A percentile compares a stretch with the other conserved stretches of the same genome.
Conservation (phyloP, 2,113 vertebrate genomes). For the Sakesphorus luctuosus region DNA sequence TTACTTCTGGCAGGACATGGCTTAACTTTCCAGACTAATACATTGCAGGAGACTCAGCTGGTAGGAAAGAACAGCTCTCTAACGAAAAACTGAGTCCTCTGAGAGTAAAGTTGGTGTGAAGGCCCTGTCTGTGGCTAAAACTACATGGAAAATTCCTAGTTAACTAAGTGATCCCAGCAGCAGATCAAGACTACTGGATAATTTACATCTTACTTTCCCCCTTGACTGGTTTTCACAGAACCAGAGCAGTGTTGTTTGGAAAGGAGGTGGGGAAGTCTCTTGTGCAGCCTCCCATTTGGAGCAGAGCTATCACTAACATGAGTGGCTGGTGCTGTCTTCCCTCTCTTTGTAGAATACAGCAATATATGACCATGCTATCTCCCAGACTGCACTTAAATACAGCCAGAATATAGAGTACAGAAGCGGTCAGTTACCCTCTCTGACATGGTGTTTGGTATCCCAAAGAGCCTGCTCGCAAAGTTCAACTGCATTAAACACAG, state of each 20-base stretch:
- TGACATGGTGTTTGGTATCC: not conserved
- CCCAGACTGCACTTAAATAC: not conserved
- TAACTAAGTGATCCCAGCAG: not conserved
- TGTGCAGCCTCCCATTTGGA: not conserved
- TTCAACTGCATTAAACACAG: not conserved
- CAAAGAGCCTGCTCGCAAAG: not conserved
- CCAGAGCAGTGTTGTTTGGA: not conserved
- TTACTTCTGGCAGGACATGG: not conserved
- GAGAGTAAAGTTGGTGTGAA: not conserved
- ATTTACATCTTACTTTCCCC: not conserved
- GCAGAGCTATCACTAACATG: not conserved
- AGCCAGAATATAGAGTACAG: not conserved
- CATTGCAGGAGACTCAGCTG: rapidly evolving
- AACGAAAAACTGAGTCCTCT: not conserved
- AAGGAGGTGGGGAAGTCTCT: not conserved
- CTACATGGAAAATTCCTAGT: not conserved
- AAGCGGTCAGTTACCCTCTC: not conserved
- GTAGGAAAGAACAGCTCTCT: not conserved
- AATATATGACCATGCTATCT: too few relatives aligned
- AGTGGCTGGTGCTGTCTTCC: not conserved
- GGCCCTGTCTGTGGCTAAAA: not conserved
- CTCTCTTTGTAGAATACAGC: not conserved
- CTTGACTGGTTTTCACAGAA: not conserved
- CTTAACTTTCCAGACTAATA: not conserved
- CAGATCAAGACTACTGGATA: not conserved